Base-by-base conservation (phyloP, 2,888 invertebrate species). In the Melieria crassipennis region DNA sequence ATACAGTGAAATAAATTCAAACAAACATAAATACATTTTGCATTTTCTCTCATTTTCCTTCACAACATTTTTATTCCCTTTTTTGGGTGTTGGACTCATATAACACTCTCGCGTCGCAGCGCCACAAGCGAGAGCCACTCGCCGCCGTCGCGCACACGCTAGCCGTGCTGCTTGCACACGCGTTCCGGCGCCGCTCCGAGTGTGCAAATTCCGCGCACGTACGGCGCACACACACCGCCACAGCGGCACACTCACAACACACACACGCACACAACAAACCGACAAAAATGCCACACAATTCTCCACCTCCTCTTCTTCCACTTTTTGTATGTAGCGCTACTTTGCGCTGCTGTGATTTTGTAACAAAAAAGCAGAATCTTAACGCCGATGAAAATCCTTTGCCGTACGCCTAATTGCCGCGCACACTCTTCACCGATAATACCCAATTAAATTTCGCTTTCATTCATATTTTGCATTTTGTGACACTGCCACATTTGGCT, bases 61-160 rank as follows among this genome's bases (percentile, higher is more conserved):
- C 30, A 79, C 80, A 80, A 80, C 81, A 80, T 82, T 83, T 85
- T 85, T 84, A 85, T 86, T 86, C 85, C 85, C 85, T 85, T 86
- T 85, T 85, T 85, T 86, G 85, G 85, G 85, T 85, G 85, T 86
- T 85, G 85, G 85, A 85, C 84, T 85, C 85, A 84, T 85, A 85
- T 85, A 85, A 84, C 84, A 85, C 79, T 61, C 66, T 62, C 56
- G 52, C 62, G 64, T 50, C n/a, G 46, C 60, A 42, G 61, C 13
- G 65, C n/a, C 42, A 43, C 11, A 13, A 50, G 61, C 42, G 61
- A 67, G 61, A 61, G 16, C 45, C 45, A 68, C 30, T 46, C 57
- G 72, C 65, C 68, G 61, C 71, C 70, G 60, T 63, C 55, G 9
- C 30, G 42, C 16, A 63, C 5, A 42, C 55, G 47, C 56, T 64